A percentile compares a stretch with the other conserved stretches of the same genome.
These are phyloP conservation scores for Agrotis clavis DNA, from an alignment of 2,888 invertebrate species.

Conservation along the genomic window DNA sequence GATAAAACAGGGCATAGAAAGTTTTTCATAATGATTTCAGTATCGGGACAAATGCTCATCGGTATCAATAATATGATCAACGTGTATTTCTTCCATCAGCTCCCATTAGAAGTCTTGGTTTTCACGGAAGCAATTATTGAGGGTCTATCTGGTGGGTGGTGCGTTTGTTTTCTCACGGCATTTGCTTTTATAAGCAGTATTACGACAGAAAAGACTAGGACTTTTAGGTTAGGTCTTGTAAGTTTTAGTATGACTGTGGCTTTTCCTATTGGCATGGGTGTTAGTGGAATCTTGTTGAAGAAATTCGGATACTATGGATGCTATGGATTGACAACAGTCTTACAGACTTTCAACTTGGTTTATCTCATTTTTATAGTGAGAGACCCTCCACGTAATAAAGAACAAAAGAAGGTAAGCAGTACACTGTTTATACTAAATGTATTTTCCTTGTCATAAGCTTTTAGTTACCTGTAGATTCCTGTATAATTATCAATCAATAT, in stretches of 20 bases:
- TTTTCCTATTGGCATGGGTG: conserved; percentile 96
- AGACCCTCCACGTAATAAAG: conserved; percentile 88
- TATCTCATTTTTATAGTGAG: conserved; percentile 93
- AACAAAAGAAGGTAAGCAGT: conserved; percentile 79
- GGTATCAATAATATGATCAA: conserved; percentile 94
- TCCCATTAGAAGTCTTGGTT: conserved; percentile 94
- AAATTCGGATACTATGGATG: conserved; percentile 95
- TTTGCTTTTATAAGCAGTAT: conserved; percentile 96
- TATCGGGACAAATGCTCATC: conserved; percentile 93
- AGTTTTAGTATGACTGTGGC: conserved; percentile 96
- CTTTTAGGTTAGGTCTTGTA: conserved; percentile 95
- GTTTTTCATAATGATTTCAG: conserved; percentile 94
- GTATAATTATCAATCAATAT: neutral
- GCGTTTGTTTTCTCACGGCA: conserved; percentile 94
- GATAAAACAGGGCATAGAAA: conserved; percentile 93
- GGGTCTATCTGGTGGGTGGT: conserved; percentile 95
- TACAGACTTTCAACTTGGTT: conserved; percentile 93
- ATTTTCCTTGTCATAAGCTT: neutral
- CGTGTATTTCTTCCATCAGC: conserved; percentile 93
- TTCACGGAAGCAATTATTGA: conserved; percentile 94
- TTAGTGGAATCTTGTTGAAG: conserved; percentile 94
- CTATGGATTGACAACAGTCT: conserved; percentile 92
- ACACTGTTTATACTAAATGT: neutral
- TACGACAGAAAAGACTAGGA: conserved; percentile 94
- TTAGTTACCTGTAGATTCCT: neutral